These are phyloP conservation scores for Myotis yumanensis DNA, from an alignment of 2,113 vertebrate genomes.

Conservation along the genomic window DNA sequence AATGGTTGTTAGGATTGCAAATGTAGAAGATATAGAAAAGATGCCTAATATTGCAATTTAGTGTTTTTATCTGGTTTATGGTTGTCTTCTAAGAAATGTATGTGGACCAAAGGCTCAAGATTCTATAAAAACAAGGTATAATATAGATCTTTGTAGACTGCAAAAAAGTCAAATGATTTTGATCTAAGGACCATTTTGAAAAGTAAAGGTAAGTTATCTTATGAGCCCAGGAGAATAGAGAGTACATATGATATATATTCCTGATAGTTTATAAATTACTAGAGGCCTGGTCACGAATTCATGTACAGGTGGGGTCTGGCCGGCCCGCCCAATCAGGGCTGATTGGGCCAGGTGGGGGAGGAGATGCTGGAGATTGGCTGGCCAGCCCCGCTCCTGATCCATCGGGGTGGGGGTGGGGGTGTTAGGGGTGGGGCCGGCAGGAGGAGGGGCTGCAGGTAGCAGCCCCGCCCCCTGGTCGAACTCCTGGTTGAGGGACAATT, in stretches of 20 bases:
- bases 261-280: slow-evolving; percentile 48
- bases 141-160: slow-evolving; percentile 5
- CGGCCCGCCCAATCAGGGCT: too few relatives aligned
- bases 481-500: too few relatives aligned
- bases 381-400: too few relatives aligned
- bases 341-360: too few relatives aligned
- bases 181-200: slow-evolving; percentile 44
- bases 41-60: slow-evolving; percentile 53
- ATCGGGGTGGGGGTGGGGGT: too few relatives aligned
- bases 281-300: too few relatives aligned
- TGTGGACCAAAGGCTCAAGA: slow-evolving; percentile 29
- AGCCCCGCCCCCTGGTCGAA: too few relatives aligned
- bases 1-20: slow-evolving; percentile 37
- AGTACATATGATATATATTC: slow-evolving; percentile 37
- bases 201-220: slow-evolving; percentile 48
- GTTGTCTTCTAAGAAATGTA: slow-evolving; percentile 49
- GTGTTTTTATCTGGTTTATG: slow-evolving; percentile 42
- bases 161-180: slow-evolving; percentile 51
- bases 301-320: too few relatives aligned
- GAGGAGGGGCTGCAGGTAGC: too few relatives aligned
- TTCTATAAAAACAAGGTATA: slow-evolving; percentile 47
- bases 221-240: slow-evolving; percentile 32
- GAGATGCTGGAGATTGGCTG: too few relatives aligned
- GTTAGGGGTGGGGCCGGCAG: too few relatives aligned
- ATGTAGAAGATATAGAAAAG: slow-evolving; percentile 51